Evolutionary conservation across 2,113 vertebrate species (phyloP).

Genomic region (Rhinoderma darwinii): DNA sequence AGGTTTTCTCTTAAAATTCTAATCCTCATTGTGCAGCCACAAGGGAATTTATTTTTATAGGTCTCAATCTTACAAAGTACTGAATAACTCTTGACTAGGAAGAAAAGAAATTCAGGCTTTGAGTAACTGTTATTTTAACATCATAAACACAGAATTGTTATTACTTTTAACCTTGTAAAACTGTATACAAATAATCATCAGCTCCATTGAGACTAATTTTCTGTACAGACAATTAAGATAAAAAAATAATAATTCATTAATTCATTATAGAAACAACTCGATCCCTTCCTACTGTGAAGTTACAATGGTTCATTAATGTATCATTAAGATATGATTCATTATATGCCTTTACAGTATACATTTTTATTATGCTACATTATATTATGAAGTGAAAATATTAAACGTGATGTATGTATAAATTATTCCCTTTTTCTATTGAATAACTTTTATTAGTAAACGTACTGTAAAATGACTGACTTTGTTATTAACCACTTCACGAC

Average conservation of each 20-base stretch:
- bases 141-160: background rate
- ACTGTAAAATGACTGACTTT: too few relatives aligned
- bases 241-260: background rate
- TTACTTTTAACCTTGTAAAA: background rate
- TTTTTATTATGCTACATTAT: background rate
- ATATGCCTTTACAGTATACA: background rate
- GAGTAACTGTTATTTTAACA: background rate
- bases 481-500: too few relatives aligned
- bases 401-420: background rate
- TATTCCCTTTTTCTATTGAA: background rate
- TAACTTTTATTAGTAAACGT: background rate
- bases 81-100: background rate
- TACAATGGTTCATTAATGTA: background rate
- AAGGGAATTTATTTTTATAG: background rate
- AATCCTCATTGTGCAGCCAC: background rate
- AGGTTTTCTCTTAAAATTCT: background rate
- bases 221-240: background rate
- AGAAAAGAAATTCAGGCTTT: background rate
- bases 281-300: conserved; percentile 15
- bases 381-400: background rate
- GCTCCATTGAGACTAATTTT: background rate
- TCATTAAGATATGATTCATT: conserved; percentile 5
- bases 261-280: background rate
- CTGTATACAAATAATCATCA: background rate
- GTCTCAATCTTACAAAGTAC: background rate